Evolutionary conservation across 2,113 vertebrate genomes (phyloP), one percentile per base, ranked within the genome.

Genomic region (Dicentrarchus labrax): DNA sequence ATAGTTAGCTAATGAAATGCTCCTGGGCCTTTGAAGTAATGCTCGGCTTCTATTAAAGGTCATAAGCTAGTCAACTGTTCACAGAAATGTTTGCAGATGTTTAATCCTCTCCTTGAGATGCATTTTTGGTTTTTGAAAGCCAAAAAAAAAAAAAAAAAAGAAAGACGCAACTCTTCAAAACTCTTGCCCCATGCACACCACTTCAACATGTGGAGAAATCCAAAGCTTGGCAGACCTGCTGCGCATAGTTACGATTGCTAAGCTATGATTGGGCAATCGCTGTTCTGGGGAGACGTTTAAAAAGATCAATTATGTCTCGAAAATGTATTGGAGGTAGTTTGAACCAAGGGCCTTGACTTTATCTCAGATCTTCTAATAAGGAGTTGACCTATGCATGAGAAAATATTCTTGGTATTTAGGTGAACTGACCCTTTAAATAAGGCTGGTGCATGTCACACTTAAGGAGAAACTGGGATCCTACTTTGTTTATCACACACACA

Each of bases 401-500:
- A 7, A 36, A 22, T n/a, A 19, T 41, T 60, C 9, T 70, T 50
- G 12, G 19, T 51, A 53, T 39, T 51, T 41, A 9, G 54, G 45
- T 57, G 51, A 59, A 39, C 21, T 48, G 39, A 39, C 41, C 30
- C 51, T 60, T 41, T 74, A 48, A 53, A 61, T 30, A 53, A 17
- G 10, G 15, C n/a, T 15, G 12, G 21, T 57, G 17, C 4, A 21
- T 30, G 54, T 19, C 24, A 7, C n/a, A n/a, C 22, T 48, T 11
- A 22, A 30, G 36, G 6, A 62, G 21, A 61, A 43, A 24, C 22
- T 54, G 17, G 24, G 19, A 47, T 54, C 57, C 36, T 7, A 4
- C 19, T 41, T 53, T 51, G 61, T 82, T 76, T 64, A 70, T 69
- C 47, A 11, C 8, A 62, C 19, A 24, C 12, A 45, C 12, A 71